Evolutionary conservation across 2,888 invertebrate genomes (phyloP).

Genomic region (Gari tellinella): DNA sequence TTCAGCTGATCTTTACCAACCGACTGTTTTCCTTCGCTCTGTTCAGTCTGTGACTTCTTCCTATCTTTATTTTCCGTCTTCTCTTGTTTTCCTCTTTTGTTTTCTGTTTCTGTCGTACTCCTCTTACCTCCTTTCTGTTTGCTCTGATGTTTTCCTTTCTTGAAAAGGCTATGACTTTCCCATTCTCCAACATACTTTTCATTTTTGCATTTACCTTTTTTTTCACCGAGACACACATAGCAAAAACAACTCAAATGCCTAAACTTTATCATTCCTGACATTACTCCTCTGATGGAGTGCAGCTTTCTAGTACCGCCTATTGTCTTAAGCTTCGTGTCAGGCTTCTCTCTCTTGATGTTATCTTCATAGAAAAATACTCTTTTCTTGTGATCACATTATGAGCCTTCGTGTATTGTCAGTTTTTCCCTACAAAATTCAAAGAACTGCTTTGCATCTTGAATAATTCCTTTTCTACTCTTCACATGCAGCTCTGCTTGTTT

Average conservation of each 20-base stretch:
- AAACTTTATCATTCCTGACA: slow-evolving; percentile 10
- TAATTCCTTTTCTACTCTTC: slow-evolving; percentile 35
- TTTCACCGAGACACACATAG: slow-evolving; percentile 7
- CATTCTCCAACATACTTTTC: no score
- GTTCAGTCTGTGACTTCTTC: neutral
- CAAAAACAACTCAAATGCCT: slow-evolving; percentile 26
- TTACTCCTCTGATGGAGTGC: no score
- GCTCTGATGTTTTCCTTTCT: no score
- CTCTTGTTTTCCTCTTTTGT: neutral
- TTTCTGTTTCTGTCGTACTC: neutral
- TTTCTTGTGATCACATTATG: slow-evolving; percentile 40
- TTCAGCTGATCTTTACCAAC: slow-evolving; percentile 1
- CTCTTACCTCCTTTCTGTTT: neutral
- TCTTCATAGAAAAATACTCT: slow-evolving; percentile 35
- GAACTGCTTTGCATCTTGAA: slow-evolving; percentile 24
- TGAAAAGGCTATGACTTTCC: slow-evolving; percentile 1
- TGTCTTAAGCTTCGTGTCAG: neutral
- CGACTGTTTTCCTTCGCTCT: neutral
- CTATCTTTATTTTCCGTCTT: slow-evolving; percentile 4
- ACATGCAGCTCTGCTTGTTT: slow-evolving; percentile 31
- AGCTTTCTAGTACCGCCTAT: slow-evolving; percentile 32
- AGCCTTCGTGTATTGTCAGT: slow-evolving; percentile 12
- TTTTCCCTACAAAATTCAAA: slow-evolving; percentile 29
- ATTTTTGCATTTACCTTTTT: no score
- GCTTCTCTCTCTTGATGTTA: slow-evolving; percentile 7